Evolutionary conservation across 1,140 invertebrate genomes (phyloP).

Genomic region (Orussus abietinus): DNA sequence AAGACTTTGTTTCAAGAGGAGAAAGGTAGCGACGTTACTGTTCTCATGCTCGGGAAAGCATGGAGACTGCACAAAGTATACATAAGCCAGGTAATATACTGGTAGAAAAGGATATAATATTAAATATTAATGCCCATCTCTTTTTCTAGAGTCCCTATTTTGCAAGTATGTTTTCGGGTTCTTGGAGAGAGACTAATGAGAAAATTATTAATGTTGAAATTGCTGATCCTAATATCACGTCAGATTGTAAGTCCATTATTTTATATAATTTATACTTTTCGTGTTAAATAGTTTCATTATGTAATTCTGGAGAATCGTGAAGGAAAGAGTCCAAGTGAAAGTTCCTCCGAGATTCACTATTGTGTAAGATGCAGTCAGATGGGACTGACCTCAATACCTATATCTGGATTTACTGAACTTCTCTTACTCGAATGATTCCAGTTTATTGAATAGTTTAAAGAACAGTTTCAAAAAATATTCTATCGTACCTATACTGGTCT

Average conservation of each 20-base stretch:
- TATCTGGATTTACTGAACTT: too few species aligned
- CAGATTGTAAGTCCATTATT: constrained; percentile 57
- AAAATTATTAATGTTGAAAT: constrained; percentile 68
- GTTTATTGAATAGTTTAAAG: too few species aligned
- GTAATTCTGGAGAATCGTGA: not conserved
- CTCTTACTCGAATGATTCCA: too few species aligned
- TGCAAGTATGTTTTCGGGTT: constrained; percentile 79
- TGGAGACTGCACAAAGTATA: constrained; percentile 80
- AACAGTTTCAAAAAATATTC: too few species aligned
- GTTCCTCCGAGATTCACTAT: too few species aligned
- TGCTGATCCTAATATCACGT: constrained; percentile 69
- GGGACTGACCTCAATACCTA: too few species aligned
- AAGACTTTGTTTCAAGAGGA: constrained; percentile 74
- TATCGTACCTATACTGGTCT: too few species aligned
- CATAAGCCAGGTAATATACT: constrained; percentile 60
- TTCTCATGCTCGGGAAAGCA: constrained; percentile 66
- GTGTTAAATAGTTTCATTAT: not conserved
- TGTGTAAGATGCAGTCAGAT: too few species aligned
- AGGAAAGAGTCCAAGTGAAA: too few species aligned
- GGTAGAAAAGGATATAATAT: not conserved
- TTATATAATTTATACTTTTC: not conserved
- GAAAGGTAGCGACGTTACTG: constrained; percentile 72
- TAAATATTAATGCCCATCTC: constrained; percentile 10
- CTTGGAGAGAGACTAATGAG: constrained; percentile 72
- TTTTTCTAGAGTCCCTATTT: constrained; percentile 71